A percentile compares a stretch with the other conserved stretches of the same genome.
Conservation (phyloP, 2,888 invertebrate genomes). For the Trachelus troglodyta region DNA sequence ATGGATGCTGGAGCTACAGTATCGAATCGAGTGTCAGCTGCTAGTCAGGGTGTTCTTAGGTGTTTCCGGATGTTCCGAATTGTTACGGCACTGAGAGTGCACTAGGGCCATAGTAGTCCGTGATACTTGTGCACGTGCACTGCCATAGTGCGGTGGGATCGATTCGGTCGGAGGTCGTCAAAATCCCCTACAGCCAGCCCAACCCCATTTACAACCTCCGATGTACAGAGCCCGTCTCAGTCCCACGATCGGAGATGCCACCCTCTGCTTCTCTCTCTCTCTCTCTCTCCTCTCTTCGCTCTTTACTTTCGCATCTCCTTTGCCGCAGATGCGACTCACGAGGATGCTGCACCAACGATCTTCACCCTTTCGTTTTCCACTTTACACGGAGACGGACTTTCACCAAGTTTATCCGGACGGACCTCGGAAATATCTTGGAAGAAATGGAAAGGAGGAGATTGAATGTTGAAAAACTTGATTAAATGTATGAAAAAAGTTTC, state of each 20-base stretch:
- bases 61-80: not conserved
- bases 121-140: conserved; percentile 56
- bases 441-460: not conserved
- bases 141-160: conserved; percentile 60
- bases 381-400: not conserved
- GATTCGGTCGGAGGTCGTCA: conserved; percentile 58
- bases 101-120: conserved; percentile 29
- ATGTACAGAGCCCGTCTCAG: conserved; percentile 40
- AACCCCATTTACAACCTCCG: conserved; percentile 48
- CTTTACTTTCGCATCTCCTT: not conserved
- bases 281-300: not conserved
- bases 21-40: not conserved
- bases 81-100: conserved; percentile 18
- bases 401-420: not conserved
- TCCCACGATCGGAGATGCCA: conserved; percentile 39
- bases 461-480: not conserved
- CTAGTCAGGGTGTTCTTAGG: not conserved
- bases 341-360: not conserved
- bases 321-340: not conserved
- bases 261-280: conserved; percentile 4
- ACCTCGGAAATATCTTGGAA: not conserved
- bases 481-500: not conserved
- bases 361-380: not conserved
- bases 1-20: not conserved
- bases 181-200: conserved; percentile 24